A percentile compares a stretch with the other conserved stretches of the same genome.
phyloP scores from a whole-genome alignment of 2,797 vertebrate genomes.

The Caiman crocodilus region DNA sequence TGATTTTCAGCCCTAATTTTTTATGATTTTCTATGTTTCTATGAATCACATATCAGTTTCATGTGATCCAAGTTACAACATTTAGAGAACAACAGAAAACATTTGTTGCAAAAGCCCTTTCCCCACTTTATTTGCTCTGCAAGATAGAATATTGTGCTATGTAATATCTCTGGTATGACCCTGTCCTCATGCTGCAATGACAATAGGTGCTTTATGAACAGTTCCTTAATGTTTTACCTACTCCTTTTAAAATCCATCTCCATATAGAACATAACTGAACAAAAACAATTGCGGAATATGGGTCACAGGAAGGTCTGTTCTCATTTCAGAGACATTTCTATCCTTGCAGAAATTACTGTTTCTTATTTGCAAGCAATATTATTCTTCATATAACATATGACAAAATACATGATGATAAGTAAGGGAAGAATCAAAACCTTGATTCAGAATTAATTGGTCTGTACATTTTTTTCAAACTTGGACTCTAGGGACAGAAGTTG shows the following conservation, averaged over 20 bases:
- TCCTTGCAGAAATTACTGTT: background rate
- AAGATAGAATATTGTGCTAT: accelerated
- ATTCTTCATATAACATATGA: background rate
- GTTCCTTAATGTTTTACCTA: background rate
- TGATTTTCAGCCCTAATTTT: no score
- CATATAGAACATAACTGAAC: background rate
- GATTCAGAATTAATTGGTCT: background rate
- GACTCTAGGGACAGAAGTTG: no score
- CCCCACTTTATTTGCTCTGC: background rate
- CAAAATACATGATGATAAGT: background rate
- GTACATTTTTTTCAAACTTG: no score
- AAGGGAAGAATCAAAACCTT: background rate
- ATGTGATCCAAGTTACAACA: background rate
- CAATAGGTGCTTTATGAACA: background rate
- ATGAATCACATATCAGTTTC: background rate
- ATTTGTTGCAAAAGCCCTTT: background rate
- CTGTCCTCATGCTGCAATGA: background rate
- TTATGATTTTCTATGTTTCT: no score
- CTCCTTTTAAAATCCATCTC: background rate
- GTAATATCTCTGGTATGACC: background rate
- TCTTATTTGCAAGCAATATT: background rate
- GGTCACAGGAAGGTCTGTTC: background rate
- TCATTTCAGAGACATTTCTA: background rate
- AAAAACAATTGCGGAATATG: background rate
- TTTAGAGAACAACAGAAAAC: background rate